A percentile compares a stretch with the other conserved stretches of the same genome.
These are phyloP conservation scores for Drosophila melanosoma DNA, from an alignment of 2,888 invertebrate genomes.

Conservation along the genomic window DNA sequence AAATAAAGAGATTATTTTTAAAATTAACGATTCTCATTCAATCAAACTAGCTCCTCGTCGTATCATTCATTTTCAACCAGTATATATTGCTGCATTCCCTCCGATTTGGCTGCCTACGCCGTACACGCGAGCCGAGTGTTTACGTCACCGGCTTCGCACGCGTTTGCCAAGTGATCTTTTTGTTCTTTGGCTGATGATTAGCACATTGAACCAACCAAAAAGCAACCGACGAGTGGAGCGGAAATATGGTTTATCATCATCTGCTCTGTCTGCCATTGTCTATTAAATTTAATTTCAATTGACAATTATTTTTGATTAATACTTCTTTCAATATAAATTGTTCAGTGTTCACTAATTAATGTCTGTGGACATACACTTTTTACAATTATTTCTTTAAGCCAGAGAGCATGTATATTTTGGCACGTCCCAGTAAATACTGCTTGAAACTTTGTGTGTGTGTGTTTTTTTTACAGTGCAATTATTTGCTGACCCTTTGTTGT, in stretches of 20 bases:
- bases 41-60: not conserved
- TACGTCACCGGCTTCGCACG: slow-evolving; percentile 73
- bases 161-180: slow-evolving; percentile 73
- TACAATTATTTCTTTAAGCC: not conserved
- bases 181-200: slow-evolving; percentile 56
- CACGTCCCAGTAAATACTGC: not conserved
- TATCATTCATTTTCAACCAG: slow-evolving; percentile 17
- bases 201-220: slow-evolving; percentile 61
- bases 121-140: slow-evolving; percentile 63
- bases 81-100: slow-evolving; percentile 28
- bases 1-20: not conserved
- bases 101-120: slow-evolving; percentile 30
- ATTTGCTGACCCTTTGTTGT: slow-evolving; percentile 30
- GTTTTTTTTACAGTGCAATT: slow-evolving; percentile 2
- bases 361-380: not conserved
- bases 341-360: slow-evolving; percentile 20
- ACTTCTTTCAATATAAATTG: slow-evolving; percentile 29
- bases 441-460: not conserved
- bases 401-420: not conserved
- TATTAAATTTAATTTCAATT: slow-evolving; percentile 41
- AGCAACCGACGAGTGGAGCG: slow-evolving; percentile 10
- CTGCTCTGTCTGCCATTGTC: slow-evolving; percentile 14
- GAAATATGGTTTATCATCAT: slow-evolving; percentile 37
- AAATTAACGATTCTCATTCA: not conserved
- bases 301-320: slow-evolving; percentile 32